Evolutionary conservation across 2,113 vertebrate species (phyloP), one percentile per base, ranked within the genome.

Genomic region (Lophius piscatorius): DNA sequence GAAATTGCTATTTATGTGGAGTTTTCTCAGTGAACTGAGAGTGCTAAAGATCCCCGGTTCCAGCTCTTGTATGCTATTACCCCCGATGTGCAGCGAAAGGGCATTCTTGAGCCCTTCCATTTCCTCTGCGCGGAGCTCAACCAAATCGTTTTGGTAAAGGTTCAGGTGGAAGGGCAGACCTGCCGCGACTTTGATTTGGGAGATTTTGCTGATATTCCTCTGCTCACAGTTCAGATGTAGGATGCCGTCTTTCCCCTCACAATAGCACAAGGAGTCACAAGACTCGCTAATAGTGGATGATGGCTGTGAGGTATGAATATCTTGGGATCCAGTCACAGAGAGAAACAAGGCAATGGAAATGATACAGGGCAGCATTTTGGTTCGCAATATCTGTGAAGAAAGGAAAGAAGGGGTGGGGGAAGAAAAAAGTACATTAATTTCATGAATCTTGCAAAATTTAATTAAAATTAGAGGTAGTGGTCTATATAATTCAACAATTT

Each of bases 1-100:
- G 67, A 94, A 98, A 89, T 99, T 99, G 84, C 98, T 96, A 90
- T 99, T 99, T 85, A 99, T 97, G 82, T 98, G 96, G 74, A 99
- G 93, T 81, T 98, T 94, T 45, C 93, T 98, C 73, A 99, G 93
- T 38, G 94, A 93, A 26, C 90, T 86, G 8, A 99, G 92, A 48
- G 93, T 85, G 73, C 92, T 93, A 70, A 99, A 99, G 79, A 96
- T 92, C 45, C 96, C 95, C 31, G 94, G 91, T 82, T 98, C 95
- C 76, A 99, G 92, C 89, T 96, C 94, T 80, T 94, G 94, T 75
- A 99, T 95, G 79, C 95, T 95, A 87, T 99, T 99, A 88, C 93
- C 94, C 70, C 96, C 96, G 6, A 99, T 93, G 83, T 98, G 95
- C 69, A 99, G 86, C 13, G 95, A 95, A 60, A 98, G 66, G 40